phyloP scores from a whole-genome alignment of 2,113 vertebrate genomes.

The Bucco capensis region DNA sequence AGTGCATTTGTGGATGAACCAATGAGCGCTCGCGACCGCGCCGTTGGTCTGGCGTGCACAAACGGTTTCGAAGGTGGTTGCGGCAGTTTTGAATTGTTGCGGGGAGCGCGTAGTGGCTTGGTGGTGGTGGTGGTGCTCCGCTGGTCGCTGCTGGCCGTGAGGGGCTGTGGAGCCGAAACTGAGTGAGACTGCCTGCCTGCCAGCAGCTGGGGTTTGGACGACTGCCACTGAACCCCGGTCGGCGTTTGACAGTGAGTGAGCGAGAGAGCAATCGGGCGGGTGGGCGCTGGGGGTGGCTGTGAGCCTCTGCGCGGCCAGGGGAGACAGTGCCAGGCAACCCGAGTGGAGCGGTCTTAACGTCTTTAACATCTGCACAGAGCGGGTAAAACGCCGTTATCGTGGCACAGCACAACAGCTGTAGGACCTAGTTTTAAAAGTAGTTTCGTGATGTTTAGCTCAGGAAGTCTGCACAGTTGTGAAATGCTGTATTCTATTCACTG shows the following conservation, averaged over 20 bases:
- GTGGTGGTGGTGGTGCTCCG: fast-evolving
- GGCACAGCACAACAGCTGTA: no score
- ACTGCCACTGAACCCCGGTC: fast-evolving
- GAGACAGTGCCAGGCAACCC: not conserved
- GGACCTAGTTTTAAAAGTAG: not conserved
- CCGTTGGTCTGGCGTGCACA: fast-evolving
- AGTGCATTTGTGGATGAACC: fast-evolving
- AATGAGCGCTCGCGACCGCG: not conserved
- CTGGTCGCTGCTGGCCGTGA: fast-evolving
- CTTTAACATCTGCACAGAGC: no score
- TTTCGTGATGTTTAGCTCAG: not conserved
- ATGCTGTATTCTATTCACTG: not conserved
- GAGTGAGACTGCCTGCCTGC: not conserved
- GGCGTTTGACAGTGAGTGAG: not conserved
- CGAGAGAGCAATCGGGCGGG: no score
- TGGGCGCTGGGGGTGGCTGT: not conserved
- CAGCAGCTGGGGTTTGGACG: no score
- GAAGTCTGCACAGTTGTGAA: not conserved
- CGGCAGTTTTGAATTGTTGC: not conserved
- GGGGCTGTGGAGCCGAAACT: not conserved
- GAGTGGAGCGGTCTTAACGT: not conserved
- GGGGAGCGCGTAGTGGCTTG: fast-evolving
- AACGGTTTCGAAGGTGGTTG: not conserved
- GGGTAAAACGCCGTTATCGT: not conserved
- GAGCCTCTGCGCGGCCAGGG: not conserved